Conservation (phyloP, 2,797 vertebrate species). For the Notamacropus eugenii region DNA sequence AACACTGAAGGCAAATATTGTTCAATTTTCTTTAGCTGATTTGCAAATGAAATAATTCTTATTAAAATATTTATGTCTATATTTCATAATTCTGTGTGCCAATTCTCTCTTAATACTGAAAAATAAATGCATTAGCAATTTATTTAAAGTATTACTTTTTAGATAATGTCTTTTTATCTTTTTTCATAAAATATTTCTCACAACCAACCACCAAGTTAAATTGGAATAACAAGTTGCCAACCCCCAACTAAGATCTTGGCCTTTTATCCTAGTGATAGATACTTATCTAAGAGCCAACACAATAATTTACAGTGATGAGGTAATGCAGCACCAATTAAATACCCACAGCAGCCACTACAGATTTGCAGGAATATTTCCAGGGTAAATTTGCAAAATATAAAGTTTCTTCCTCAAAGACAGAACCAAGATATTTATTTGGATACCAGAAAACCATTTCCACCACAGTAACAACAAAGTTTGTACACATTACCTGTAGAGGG, state of each 20-base stretch:
- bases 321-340: no score
- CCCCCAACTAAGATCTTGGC: background rate
- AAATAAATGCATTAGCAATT: background rate
- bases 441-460: no score
- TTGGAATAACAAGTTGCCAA: background rate
- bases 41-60: background rate
- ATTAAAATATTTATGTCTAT: background rate
- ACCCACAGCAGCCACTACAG: no score
- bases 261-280: background rate
- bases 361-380: no score
- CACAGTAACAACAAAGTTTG: no score
- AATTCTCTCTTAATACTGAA: background rate
- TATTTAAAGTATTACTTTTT: background rate
- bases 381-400: no score
- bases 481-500: no score
- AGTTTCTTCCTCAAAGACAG: no score
- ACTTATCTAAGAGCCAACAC: background rate
- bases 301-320: background rate
- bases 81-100: background rate
- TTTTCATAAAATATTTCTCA: background rate
- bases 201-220: background rate
- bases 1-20: background rate
- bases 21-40: background rate
- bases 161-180: background rate
- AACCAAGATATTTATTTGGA: no score